Percentiles rank a stretch among this genome's conserved stretches.
These are phyloP conservation scores for Chymomyza amoena DNA, from an alignment of 2,888 invertebrate genomes.

Conservation along the genomic window DNA sequence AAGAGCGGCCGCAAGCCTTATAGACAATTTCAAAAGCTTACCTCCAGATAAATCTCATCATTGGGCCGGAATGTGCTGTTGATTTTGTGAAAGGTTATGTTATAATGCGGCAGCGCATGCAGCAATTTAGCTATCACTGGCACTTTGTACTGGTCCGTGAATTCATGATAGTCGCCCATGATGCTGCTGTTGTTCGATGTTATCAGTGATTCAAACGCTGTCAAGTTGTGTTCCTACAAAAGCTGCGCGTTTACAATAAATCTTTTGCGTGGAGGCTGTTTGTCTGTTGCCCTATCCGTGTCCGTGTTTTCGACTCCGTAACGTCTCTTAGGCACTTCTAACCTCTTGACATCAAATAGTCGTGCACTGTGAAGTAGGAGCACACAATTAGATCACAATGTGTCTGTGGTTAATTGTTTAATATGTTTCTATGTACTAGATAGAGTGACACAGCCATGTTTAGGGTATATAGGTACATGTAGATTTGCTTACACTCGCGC, in stretches of 20 bases:
- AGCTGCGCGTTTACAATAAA: constrained; percentile 17
- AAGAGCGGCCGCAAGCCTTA: not conserved
- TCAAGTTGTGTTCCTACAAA: not conserved
- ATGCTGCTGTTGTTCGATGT: constrained; percentile 8
- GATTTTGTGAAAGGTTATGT: constrained; percentile 92
- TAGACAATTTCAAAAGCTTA: constrained; percentile 74
- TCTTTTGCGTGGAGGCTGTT: constrained; percentile 2
- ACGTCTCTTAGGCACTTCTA: constrained; percentile 54
- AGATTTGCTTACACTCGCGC: not conserved
- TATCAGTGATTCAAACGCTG: not conserved
- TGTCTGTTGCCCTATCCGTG: not conserved
- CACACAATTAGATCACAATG: constrained; percentile 38
- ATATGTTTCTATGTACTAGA: not conserved
- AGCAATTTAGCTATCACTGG: constrained; percentile 92
- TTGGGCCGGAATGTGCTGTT: constrained; percentile 95
- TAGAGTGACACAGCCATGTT: constrained; percentile 46
- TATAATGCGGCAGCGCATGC: constrained; percentile 94
- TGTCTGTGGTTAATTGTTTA: constrained; percentile 22
- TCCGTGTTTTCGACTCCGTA: constrained; percentile 28
- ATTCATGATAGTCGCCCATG: constrained; percentile 78
- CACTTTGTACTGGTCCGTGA: constrained; percentile 88
- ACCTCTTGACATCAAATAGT: constrained; percentile 66
- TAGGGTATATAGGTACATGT: constrained; percentile 16
- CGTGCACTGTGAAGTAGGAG: constrained; percentile 45
- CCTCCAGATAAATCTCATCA: constrained; percentile 94